phyloP scores from a whole-genome alignment of 2,113 vertebrate species.

The Scolopax mira region DNA sequence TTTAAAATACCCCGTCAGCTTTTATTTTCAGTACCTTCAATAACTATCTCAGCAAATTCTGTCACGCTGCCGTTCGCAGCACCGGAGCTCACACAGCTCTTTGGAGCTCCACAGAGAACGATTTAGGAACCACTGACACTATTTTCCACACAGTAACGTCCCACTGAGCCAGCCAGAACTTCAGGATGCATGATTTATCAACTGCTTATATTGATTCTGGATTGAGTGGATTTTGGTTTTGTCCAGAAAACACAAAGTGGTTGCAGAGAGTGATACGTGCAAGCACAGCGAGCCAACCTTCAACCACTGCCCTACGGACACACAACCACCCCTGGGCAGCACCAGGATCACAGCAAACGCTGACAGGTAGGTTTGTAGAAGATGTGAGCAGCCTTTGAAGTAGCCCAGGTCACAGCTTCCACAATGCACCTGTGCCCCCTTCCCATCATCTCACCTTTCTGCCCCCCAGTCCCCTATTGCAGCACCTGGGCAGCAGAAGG shows the following conservation, averaged over 20 bases:
- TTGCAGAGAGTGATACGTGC: not conserved
- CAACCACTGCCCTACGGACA: not conserved
- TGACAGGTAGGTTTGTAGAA: accelerated
- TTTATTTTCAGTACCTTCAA: not conserved
- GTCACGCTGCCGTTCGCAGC: not conserved
- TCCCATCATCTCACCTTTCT: not conserved
- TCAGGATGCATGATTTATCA: not conserved
- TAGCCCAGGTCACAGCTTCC: not conserved
- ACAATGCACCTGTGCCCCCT: accelerated
- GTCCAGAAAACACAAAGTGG: not conserved
- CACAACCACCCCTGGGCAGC: accelerated
- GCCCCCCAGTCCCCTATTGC: accelerated
- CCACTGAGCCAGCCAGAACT: not conserved
- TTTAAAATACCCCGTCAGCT: not conserved
- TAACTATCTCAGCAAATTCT: not conserved
- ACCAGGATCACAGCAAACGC: not conserved
- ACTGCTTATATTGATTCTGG: not conserved
- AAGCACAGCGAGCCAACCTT: not conserved
- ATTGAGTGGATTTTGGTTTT: not conserved
- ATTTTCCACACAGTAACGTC: not conserved
- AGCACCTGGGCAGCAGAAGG: not conserved
- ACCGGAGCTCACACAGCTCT: not conserved
- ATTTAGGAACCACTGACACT: not conserved
- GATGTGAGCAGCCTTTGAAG: not conserved
- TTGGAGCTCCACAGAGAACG: not conserved